Conservation (phyloP, 1,140 invertebrate species). For the Bombus terrestris region DNA sequence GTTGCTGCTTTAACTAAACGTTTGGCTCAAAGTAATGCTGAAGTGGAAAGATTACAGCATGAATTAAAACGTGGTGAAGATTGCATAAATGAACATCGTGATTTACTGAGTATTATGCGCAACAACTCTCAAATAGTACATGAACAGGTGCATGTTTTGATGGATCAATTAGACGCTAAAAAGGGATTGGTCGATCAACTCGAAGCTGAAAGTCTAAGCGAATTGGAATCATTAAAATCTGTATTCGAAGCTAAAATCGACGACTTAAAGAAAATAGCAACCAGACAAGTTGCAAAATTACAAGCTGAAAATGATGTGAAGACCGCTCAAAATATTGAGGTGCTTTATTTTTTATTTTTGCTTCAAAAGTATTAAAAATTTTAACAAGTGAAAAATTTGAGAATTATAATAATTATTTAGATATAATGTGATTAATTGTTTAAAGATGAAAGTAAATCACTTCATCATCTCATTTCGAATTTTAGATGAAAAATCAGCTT, state of each 20-base stretch:
- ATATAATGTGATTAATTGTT: conserved; percentile 7
- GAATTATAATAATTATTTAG: neutral
- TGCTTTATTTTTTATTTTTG: conserved; percentile 29
- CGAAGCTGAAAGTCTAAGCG: conserved; percentile 67
- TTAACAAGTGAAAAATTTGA: too few relatives aligned
- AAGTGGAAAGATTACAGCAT: conserved; percentile 76
- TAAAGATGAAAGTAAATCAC: conserved; percentile 7
- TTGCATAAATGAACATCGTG: conserved; percentile 70
- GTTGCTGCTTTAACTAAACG: conserved; percentile 74
- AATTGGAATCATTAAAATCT: conserved; percentile 72
- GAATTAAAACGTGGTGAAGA: conserved; percentile 71
- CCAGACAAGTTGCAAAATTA: conserved; percentile 68
- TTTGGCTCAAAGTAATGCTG: conserved; percentile 74
- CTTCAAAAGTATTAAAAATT: neutral
- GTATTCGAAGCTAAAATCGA: conserved; percentile 74
- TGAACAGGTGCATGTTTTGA: conserved; percentile 71
- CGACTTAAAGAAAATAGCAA: conserved; percentile 65
- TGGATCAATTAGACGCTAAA: conserved; percentile 71
- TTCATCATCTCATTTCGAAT: conserved; percentile 24
- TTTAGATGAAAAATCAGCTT: conserved; percentile 72
- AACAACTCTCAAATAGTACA: conserved; percentile 74
- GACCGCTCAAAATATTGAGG: conserved; percentile 68
- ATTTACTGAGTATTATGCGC: conserved; percentile 71
- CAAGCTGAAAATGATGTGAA: conserved; percentile 67
- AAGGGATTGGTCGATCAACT: conserved; percentile 72